Base-by-base conservation (phyloP, 64 coral and sea anemone species). In the Actinia tenebrosa region DNA sequence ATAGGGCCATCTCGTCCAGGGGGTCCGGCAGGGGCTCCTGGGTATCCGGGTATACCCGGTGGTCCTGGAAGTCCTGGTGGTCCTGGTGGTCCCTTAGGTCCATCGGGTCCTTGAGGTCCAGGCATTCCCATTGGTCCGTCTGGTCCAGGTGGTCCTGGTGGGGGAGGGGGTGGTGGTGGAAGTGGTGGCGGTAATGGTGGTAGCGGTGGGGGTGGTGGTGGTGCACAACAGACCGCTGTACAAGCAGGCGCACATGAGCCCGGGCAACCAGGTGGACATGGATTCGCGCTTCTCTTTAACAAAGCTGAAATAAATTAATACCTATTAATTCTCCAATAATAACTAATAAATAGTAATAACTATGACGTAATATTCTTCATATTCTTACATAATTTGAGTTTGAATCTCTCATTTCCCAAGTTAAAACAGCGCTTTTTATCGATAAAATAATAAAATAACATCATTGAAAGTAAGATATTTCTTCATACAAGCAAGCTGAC, bases 31-130 rank as follows among this genome's bases (percentile, higher is more conserved):
- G 93, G 93, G 16, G 60, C 66, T 42, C 92, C 95, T 42, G 95
- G 89, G 63, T 91, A 88, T 42, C 95, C 95, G 19, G 95, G 95
- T 27, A 87, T 80, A 3, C 96, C 96, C 25, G 90, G 83, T n/a
- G 93, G 96, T 44, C 96, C 96, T 44, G 93, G 93, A 26, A 91
- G 93, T 61, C 93, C 93, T 2, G 96, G 96, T 25, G 88, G 87
- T 50, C 95, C 95, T 59, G 92, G 92, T 30, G 92, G 92, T 8
- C 95, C 95, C 87, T 98, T 94, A 54, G 95, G 92, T 61, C 95
- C 95, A 43, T 98, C 92, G 15, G 90, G 92, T 84, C 95, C 95
- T 37, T 72, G 89, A 44, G 90, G 85, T 71, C 95, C 95, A 44
- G 92, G 92, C 42, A 89, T 26, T 55, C 95, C 95, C 84, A 94